Conservation (phyloP, 2,113 vertebrate genomes). For the Spermophilus dauricus region DNA sequence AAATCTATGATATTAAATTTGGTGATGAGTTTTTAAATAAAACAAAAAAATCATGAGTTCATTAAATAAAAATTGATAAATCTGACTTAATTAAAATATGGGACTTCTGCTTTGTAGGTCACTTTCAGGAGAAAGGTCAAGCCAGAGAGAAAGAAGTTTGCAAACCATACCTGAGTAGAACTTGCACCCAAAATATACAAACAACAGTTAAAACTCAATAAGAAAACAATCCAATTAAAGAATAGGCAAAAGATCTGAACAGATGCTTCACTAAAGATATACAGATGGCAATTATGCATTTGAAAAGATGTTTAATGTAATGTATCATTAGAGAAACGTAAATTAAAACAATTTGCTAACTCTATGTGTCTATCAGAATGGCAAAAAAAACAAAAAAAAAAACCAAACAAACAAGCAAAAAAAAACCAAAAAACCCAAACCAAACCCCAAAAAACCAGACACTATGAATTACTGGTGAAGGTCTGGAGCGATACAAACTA, state of each 20-base stretch:
- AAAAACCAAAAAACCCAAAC: too few relatives aligned
- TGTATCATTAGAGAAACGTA: slow-evolving; percentile 29
- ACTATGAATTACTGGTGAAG: not conserved
- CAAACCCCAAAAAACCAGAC: not conserved
- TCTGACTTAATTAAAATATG: not conserved
- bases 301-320: not conserved
- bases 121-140: slow-evolving; percentile 16
- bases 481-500: not conserved
- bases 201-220: slow-evolving; percentile 23
- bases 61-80: not conserved
- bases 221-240: slow-evolving; percentile 39
- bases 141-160: not conserved
- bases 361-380: not conserved
- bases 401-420: too few relatives aligned
- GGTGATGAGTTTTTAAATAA: slow-evolving; percentile 43
- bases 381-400: not conserved
- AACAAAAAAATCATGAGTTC: slow-evolving; percentile 39
- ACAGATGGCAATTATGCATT: slow-evolving; percentile 11
- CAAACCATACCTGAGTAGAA: not conserved
- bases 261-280: slow-evolving; percentile 1
- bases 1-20: not conserved
- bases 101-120: not conserved
- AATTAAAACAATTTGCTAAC: slow-evolving; percentile 14
- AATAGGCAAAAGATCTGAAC: not conserved
- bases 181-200: not conserved